Evolutionary conservation across 2,888 invertebrate genomes (phyloP).

Genomic region (Hirtodrosophila confusa): DNA sequence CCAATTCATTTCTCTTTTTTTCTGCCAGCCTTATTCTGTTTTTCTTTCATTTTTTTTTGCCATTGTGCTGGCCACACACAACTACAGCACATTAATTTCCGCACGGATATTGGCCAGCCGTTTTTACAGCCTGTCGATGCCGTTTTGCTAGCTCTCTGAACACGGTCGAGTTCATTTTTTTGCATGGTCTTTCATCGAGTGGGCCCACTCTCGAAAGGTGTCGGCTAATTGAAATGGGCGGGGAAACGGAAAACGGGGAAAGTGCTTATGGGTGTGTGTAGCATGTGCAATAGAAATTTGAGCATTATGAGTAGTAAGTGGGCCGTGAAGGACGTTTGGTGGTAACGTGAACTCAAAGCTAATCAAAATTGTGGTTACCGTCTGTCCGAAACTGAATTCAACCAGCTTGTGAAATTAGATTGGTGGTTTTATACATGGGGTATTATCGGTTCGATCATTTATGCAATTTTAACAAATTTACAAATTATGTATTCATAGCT

Average conservation of each 20-base stretch:
- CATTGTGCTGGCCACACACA: conserved; percentile 36
- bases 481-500: too few relatives aligned
- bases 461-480: too few relatives aligned
- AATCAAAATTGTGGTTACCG: conserved; percentile 33
- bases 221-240: conserved; percentile 69
- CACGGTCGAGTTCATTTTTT: conserved; percentile 37
- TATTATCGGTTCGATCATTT: too few relatives aligned
- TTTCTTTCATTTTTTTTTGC: conserved; percentile 16
- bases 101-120: conserved; percentile 73
- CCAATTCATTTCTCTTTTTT: conserved; percentile 29
- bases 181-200: conserved; percentile 13
- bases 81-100: conserved; percentile 77
- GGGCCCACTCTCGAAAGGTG: conserved; percentile 43
- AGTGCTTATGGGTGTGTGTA: conserved; percentile 1
- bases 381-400: neutral
- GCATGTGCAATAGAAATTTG: conserved; percentile 51
- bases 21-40: conserved; percentile 26
- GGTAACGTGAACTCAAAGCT: conserved; percentile 32
- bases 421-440: neutral
- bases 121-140: conserved; percentile 49
- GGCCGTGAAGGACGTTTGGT: conserved; percentile 45
- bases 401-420: neutral
- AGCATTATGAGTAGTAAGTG: conserved; percentile 60
- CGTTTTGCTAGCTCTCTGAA: conserved; percentile 16
- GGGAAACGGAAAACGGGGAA: neutral